Evolutionary conservation across 2,797 vertebrate species (phyloP).

Genomic region (Neosalanx taihuensis): DNA sequence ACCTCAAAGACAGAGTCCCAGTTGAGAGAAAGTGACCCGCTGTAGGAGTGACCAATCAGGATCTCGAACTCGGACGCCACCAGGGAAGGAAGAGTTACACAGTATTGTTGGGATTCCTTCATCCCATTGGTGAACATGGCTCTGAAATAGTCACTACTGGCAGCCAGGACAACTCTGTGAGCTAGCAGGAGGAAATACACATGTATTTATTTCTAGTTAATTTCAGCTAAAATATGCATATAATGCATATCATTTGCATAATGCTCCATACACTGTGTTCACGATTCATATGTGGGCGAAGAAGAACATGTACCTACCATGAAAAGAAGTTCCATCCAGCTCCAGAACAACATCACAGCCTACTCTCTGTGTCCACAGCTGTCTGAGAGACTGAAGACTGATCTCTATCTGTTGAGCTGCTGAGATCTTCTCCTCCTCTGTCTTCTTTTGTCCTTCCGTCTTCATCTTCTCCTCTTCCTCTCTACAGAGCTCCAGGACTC

Average conservation of each 20-base stretch:
- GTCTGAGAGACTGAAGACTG: constrained; percentile 55
- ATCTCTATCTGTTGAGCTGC: constrained; percentile 47
- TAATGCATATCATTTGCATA: neutral
- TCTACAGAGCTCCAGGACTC: constrained; percentile 58
- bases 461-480: constrained; percentile 19
- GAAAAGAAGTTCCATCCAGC: constrained; percentile 51
- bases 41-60: constrained; percentile 81
- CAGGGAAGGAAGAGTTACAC: constrained; percentile 66
- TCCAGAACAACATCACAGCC: constrained; percentile 72
- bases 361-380: constrained; percentile 56
- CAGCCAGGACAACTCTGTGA: constrained; percentile 78
- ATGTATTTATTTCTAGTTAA: too few species aligned
- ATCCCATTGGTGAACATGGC: constrained; percentile 85
- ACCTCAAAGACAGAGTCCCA: constrained; percentile 83
- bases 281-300: neutral
- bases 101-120: constrained; percentile 73
- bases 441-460: neutral
- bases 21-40: constrained; percentile 70
- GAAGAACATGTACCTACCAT: constrained; percentile 54
- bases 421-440: constrained; percentile 18
- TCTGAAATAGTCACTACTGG: constrained; percentile 81
- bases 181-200: constrained; percentile 54
- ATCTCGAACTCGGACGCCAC: constrained; percentile 64
- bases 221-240: neutral
- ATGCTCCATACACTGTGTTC: neutral